Conservation (phyloP, 2,797 vertebrate genomes). For the Morelia viridis region DNA sequence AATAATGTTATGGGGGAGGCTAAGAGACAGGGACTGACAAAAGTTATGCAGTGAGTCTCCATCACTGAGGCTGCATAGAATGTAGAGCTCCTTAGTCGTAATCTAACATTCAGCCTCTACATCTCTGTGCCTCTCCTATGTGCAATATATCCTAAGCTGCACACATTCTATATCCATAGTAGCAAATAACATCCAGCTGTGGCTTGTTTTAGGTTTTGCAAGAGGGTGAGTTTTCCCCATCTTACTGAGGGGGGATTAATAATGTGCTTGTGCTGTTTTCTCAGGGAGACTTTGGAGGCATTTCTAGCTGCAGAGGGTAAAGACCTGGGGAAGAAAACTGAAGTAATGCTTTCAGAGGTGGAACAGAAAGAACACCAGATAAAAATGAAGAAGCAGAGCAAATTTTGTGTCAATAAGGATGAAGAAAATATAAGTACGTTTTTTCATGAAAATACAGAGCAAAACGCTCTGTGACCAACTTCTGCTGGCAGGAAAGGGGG, state of each 20-base stretch:
- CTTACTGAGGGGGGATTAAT: background rate
- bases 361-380: slow-evolving; percentile 5
- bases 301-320: slow-evolving; percentile 17
- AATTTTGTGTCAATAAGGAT: slow-evolving; percentile 29
- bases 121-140: background rate
- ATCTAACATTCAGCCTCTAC: background rate
- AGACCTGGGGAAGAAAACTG: slow-evolving; percentile 17
- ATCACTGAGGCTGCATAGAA: background rate
- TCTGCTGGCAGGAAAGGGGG: background rate
- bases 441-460: background rate
- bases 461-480: background rate
- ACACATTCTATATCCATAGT: background rate
- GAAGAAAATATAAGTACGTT: slow-evolving; percentile 49
- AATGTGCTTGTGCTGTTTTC: background rate
- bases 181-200: background rate
- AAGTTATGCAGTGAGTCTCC: background rate
- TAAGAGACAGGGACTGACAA: background rate
- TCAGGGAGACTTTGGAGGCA: slow-evolving; percentile 37
- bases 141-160: background rate
- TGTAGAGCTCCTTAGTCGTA: background rate
- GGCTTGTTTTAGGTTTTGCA: background rate
- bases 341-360: slow-evolving; percentile 3
- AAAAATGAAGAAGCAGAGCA: slow-evolving; percentile 42
- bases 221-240: background rate
- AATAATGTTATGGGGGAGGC: background rate